Conservation (phyloP, 2,113 vertebrate genomes). For the Coregonus clupeaformis region DNA sequence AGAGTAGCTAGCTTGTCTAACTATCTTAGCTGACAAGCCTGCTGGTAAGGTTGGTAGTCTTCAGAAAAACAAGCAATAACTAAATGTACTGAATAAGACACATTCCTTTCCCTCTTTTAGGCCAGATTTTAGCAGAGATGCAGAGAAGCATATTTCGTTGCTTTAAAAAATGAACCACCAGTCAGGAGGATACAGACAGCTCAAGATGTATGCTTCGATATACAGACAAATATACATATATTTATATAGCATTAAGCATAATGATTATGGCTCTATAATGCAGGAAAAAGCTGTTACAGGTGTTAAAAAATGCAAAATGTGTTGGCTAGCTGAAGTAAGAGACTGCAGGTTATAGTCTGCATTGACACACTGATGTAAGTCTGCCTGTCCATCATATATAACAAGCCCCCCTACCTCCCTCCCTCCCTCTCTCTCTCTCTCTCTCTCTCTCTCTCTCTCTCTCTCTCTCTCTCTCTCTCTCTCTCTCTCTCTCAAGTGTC, state of each 20-base stretch:
- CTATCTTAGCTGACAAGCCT: too few species aligned
- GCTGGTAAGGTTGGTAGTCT: too few species aligned
- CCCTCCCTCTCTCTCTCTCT: neutral
- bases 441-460: neutral
- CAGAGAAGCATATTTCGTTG: too few species aligned
- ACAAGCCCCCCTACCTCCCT: neutral
- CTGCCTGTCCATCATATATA: slow-evolving; percentile 24
- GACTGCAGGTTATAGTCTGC: slow-evolving; percentile 8
- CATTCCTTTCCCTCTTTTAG: neutral
- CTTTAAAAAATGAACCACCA: too few species aligned
- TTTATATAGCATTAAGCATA: too few species aligned
- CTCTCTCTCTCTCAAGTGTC: neutral
- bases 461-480: neutral
- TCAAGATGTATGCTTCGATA: too few species aligned
- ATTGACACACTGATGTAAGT: slow-evolving; percentile 19
- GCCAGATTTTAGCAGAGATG: neutral
- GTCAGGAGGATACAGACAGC: too few species aligned
- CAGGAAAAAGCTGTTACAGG: slow-evolving; percentile 1
- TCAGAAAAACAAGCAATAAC: too few species aligned
- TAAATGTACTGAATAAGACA: too few species aligned
- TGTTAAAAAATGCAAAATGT: neutral
- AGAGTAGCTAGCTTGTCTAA: too few species aligned
- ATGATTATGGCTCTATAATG: too few species aligned
- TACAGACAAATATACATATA: too few species aligned
- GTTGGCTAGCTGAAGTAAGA: slow-evolving; percentile 23